Conservation (phyloP, 1,140 invertebrate species). For the Papilio aristodemus region DNA sequence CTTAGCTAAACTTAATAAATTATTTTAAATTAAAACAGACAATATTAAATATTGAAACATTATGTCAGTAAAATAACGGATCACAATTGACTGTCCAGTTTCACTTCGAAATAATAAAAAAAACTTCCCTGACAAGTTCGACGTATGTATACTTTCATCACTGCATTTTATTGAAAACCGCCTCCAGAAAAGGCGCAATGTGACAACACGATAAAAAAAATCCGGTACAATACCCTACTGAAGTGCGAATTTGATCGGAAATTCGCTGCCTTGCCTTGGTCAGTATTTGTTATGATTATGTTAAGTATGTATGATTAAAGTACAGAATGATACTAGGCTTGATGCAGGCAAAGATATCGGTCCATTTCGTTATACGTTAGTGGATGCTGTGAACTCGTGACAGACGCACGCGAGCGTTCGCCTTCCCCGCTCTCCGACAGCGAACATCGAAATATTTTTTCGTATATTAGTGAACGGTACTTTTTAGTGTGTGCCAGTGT, state of each 20-base stretch:
- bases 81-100: slow-evolving; percentile 7
- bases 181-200: slow-evolving; percentile 34
- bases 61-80: slow-evolving; percentile 11
- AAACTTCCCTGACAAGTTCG: slow-evolving; percentile 26
- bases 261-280: neutral
- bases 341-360: slow-evolving; percentile 43
- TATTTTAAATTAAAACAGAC: neutral
- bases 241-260: slow-evolving; percentile 6
- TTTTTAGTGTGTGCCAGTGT: slow-evolving; percentile 36
- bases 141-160: slow-evolving; percentile 39
- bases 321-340: slow-evolving; percentile 36
- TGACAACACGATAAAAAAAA: slow-evolving; percentile 34
- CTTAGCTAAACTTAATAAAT: neutral
- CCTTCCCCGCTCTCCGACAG: slow-evolving; percentile 33
- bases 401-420: slow-evolving; percentile 43
- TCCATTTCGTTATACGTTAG: slow-evolving; percentile 51
- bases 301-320: slow-evolving; percentile 36
- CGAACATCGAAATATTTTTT: slow-evolving; percentile 36
- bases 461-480: slow-evolving; percentile 34
- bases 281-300: neutral
- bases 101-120: slow-evolving; percentile 19
- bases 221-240: slow-evolving; percentile 35
- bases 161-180: slow-evolving; percentile 36
- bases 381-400: slow-evolving; percentile 56
- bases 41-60: neutral